Evolutionary conservation across 2,888 invertebrate species (phyloP).

Genomic region (Lasioglossum oenotherae): DNA sequence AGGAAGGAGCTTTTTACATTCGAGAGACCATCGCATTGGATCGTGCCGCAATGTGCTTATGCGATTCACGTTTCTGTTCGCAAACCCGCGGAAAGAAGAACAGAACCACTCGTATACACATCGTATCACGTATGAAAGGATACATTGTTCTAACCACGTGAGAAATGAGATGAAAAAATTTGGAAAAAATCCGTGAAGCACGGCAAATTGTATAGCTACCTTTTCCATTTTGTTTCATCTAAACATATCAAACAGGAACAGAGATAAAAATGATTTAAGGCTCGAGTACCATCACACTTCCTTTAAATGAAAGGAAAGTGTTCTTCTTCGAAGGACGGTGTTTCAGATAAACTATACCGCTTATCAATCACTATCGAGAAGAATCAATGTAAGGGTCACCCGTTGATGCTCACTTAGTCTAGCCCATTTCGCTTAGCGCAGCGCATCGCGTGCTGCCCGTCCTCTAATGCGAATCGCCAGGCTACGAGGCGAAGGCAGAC

Average conservation of each 20-base stretch:
- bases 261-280: neutral
- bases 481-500: conserved; percentile 32
- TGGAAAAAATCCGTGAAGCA: neutral
- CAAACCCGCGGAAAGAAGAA: neutral
- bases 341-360: neutral
- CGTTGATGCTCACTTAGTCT: neutral
- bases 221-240: neutral
- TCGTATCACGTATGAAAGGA: neutral
- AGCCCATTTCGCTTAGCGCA: conserved; percentile 3
- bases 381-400: neutral
- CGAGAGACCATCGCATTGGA: neutral
- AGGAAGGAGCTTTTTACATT: conserved; percentile 2
- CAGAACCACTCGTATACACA: neutral
- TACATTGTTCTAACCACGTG: neutral
- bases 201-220: neutral
- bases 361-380: neutral
- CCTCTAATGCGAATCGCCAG: conserved; percentile 40
- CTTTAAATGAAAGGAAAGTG: neutral
- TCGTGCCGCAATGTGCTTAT: neutral
- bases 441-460: conserved; percentile 17
- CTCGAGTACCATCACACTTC: neutral
- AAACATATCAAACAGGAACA: neutral
- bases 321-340: neutral
- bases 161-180: neutral
- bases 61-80: neutral